Conservation (phyloP, 2,113 vertebrate genomes). For the Anhinga rufa region DNA sequence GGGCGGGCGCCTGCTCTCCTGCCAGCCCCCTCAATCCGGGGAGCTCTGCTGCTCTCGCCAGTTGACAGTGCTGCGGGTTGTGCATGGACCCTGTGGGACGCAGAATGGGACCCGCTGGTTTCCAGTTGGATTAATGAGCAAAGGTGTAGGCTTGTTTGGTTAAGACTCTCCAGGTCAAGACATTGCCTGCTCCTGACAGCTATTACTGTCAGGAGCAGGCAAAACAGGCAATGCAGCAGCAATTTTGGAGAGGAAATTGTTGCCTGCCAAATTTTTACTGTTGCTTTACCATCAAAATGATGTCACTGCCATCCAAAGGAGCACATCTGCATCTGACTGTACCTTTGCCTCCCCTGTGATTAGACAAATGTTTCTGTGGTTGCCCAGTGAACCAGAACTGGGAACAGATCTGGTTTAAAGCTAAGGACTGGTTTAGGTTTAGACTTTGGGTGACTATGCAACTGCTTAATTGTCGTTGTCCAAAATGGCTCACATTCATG, state of each 20-base stretch:
- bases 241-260: neutral
- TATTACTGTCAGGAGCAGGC: neutral
- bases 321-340: neutral
- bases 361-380: neutral
- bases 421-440: neutral
- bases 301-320: neutral
- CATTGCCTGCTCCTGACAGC: neutral
- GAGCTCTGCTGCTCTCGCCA: neutral
- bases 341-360: neutral
- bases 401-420: neutral
- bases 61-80: neutral
- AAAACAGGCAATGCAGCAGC: neutral
- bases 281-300: constrained; percentile 58
- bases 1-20: neutral
- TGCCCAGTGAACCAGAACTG: neutral
- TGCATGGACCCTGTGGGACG: neutral
- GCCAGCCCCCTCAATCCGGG: neutral
- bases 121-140: neutral
- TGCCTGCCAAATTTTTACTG: constrained; percentile 15
- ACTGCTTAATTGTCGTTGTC: neutral
- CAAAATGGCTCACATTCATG: neutral
- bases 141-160: neutral
- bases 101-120: neutral
- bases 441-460: neutral
- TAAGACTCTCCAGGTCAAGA: neutral